These are phyloP conservation scores for Chloroclystis v-ata DNA, from an alignment of 2,888 invertebrate genomes.

Conservation along the genomic window DNA sequence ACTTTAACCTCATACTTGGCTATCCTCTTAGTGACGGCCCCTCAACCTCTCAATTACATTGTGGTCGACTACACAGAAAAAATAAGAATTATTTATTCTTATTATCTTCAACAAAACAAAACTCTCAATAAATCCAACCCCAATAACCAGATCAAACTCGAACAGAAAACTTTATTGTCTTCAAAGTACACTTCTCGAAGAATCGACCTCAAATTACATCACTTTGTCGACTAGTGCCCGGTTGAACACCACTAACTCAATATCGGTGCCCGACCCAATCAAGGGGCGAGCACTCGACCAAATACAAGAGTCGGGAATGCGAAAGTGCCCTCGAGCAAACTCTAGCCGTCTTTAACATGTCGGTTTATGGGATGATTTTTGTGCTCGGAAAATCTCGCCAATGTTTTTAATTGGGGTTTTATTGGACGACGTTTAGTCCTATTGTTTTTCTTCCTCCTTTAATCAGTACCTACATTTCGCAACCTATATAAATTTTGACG, in stretches of 20 bases:
- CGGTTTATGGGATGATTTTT: constrained; percentile 42
- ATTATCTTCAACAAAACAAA: no score
- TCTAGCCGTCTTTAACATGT: constrained; percentile 38
- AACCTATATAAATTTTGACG: no score
- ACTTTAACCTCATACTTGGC: no score
- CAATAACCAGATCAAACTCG: constrained; percentile 3
- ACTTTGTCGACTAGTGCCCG: constrained; percentile 27
- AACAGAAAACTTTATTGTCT: constrained; percentile 19
- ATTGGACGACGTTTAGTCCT: constrained; percentile 40
- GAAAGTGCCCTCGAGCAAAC: constrained; percentile 40
- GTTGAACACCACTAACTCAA: constrained; percentile 50
- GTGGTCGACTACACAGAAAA: no score
- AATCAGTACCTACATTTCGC: no score
- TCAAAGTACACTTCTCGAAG: constrained; percentile 23
- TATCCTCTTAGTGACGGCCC: no score
- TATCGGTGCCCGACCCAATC: constrained; percentile 66
- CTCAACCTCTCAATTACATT: no score
- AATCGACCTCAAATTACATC: constrained; percentile 32
- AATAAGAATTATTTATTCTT: no score
- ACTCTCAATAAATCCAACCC: background rate
- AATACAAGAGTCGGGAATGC: constrained; percentile 47
- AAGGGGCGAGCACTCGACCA: constrained; percentile 45
- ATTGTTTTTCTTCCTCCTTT: constrained; percentile 36
- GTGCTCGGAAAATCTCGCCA: constrained; percentile 31
- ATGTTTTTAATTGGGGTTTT: constrained; percentile 63